Conservation (phyloP, 2,888 invertebrate genomes). For the Xestoiulus laeticollis region DNA sequence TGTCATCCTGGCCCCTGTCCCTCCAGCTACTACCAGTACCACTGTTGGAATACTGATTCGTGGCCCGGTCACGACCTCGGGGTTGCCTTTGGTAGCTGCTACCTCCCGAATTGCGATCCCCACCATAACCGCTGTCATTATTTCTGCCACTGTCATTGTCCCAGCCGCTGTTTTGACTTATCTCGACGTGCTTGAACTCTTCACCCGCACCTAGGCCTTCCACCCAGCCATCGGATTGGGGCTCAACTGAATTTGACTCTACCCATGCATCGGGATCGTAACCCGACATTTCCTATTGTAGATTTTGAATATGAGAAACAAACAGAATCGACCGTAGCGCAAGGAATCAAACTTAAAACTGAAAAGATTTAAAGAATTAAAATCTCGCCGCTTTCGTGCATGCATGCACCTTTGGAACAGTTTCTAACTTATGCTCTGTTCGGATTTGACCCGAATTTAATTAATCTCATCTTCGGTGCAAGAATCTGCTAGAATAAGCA, state of each 20-base stretch:
- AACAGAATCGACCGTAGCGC: too few species aligned
- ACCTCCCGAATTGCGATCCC: neutral
- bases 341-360: too few species aligned
- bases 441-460: too few species aligned
- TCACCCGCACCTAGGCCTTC: neutral
- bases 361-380: too few species aligned
- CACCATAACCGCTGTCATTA: neutral
- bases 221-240: neutral
- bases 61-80: neutral
- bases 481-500: too few species aligned
- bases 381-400: too few species aligned
- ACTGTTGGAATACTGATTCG: neutral
- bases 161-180: neutral
- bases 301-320: too few species aligned
- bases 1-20: neutral
- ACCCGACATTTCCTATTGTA: neutral
- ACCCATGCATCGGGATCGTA: neutral
- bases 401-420: too few species aligned
- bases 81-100: neutral
- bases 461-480: too few species aligned
- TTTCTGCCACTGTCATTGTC: neutral
- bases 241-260: neutral
- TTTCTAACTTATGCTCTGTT: too few species aligned
- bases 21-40: slow-evolving; percentile 32
- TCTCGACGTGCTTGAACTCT: too few species aligned